These are phyloP conservation scores for Spheniscus humboldti DNA, from an alignment of 2,797 vertebrate species.

Conservation along the genomic window DNA sequence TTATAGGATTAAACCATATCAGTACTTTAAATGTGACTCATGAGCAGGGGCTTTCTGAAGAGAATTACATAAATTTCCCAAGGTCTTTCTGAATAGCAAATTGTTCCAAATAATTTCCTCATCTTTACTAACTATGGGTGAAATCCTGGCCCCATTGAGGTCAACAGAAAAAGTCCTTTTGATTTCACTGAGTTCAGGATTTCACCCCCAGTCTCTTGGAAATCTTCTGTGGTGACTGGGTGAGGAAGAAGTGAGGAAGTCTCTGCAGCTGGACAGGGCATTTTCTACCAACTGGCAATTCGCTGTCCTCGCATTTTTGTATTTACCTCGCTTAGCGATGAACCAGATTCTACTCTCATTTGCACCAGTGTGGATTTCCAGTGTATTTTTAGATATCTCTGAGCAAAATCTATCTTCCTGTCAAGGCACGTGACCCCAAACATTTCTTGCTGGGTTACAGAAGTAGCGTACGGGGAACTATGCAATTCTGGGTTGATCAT, in stretches of 20 bases:
- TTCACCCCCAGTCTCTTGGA: background rate
- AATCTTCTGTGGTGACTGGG: background rate
- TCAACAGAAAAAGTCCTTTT: slow-evolving; percentile 25
- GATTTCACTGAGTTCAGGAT: background rate
- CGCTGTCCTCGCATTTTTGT: background rate
- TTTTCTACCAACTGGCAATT: background rate
- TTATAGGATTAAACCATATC: slow-evolving; percentile 54
- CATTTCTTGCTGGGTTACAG: background rate
- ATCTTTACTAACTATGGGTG: background rate
- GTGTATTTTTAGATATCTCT: slow-evolving; percentile 24
- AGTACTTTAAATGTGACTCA: slow-evolving; percentile 59
- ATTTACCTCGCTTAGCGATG: background rate
- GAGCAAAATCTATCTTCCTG: slow-evolving; percentile 30
- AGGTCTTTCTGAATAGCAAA: slow-evolving; percentile 56
- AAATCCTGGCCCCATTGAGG: background rate
- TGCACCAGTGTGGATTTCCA: background rate
- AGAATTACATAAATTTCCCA: slow-evolving; percentile 63
- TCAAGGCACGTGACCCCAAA: background rate
- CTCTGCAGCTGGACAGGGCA: background rate
- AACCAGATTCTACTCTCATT: background rate
- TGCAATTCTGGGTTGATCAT: background rate
- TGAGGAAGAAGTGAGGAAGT: background rate
- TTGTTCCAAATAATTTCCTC: slow-evolving; percentile 48
- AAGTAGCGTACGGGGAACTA: background rate
- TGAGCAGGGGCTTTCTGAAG: slow-evolving; percentile 54